Base-by-base conservation (phyloP, 2,888 invertebrate genomes). In the Nephrotoma appendiculata region DNA sequence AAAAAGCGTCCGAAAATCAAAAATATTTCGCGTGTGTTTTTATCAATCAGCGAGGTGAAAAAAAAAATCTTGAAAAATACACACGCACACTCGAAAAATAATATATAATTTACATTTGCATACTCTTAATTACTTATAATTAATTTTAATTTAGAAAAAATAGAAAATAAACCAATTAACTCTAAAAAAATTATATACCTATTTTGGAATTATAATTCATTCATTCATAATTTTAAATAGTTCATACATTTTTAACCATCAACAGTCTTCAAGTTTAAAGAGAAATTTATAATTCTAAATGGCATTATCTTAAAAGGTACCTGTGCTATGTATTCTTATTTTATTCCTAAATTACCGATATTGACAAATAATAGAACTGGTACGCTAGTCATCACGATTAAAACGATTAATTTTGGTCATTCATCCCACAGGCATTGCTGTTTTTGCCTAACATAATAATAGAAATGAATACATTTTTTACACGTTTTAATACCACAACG, bases 401-500 rank as follows among this genome's bases (percentile, higher is more conserved):
- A 71, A 71, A 19, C 11, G 9, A 31, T 71, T 71, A 52, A 15
- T 86, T 41, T 52, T 44, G 86, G 92, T 95, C 94, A 95, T 94
- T 95, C 95, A 92, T 95, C 95, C 95, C 95, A 95, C 88, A 96
- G 92, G 92, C 97, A 97, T 89, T 94, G 94, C 90, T 96, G 95
- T 90, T 97, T 97, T 91, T 96, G 95, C 88, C 94, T 93, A 88
- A 96, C 96, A 91, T 95, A 96, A 92, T 96, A 98, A 89, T 95
- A 95, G 92, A 98, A 98, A 88, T 96, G 94, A 91, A 96, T 95
- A 92, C 98, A 98, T 91, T 96, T 95, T 89, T 96, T 95, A 91
- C 98, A 98, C 0, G 98, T 98, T 92, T 98, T 98, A 90, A 98
- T 98, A 88, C 98, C 98, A 91, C 98, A 98, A 86, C 98, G 94